phyloP scores from a whole-genome alignment of 92 coral and sea anemone species.

The Parazoanthus atlanticus region DNA sequence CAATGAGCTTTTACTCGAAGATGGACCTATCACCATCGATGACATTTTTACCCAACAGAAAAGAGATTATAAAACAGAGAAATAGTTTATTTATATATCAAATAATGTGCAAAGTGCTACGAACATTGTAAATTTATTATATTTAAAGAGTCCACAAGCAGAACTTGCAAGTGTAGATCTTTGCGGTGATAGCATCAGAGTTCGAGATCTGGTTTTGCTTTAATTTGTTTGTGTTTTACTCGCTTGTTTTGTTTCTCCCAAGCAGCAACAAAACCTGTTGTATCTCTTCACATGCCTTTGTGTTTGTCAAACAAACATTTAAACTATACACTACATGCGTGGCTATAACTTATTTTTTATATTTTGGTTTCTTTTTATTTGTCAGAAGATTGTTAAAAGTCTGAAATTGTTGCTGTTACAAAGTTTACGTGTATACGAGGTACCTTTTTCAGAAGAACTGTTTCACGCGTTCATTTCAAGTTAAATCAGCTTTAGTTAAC shows the following conservation, averaged over 20 bases:
- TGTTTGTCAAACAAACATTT: neutral
- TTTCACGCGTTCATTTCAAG: neutral
- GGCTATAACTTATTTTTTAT: neutral
- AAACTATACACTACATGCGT: neutral
- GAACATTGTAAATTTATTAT: conserved; percentile 36
- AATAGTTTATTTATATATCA: conserved; percentile 47
- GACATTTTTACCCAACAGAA: conserved; percentile 33
- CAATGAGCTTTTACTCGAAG: neutral
- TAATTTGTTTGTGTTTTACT: neutral
- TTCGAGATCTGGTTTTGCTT: too few relatives aligned
- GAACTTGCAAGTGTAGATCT: neutral
- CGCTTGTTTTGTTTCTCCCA: neutral
- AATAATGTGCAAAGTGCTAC: conserved; percentile 17
- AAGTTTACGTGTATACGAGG: neutral
- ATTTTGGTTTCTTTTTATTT: too few relatives aligned
- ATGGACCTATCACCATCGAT: neutral
- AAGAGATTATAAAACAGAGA: conserved; percentile 48
- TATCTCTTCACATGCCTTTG: too few relatives aligned
- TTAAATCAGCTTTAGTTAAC: neutral
- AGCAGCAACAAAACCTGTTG: neutral
- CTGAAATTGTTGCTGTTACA: neutral
- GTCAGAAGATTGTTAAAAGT: neutral
- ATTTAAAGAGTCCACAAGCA: conserved; percentile 27
- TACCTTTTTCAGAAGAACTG: neutral
- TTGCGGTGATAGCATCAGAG: conserved; percentile 18